Evolutionary conservation across 2,797 vertebrate genomes (phyloP).

Genomic region (Muscicapa comitata): DNA sequence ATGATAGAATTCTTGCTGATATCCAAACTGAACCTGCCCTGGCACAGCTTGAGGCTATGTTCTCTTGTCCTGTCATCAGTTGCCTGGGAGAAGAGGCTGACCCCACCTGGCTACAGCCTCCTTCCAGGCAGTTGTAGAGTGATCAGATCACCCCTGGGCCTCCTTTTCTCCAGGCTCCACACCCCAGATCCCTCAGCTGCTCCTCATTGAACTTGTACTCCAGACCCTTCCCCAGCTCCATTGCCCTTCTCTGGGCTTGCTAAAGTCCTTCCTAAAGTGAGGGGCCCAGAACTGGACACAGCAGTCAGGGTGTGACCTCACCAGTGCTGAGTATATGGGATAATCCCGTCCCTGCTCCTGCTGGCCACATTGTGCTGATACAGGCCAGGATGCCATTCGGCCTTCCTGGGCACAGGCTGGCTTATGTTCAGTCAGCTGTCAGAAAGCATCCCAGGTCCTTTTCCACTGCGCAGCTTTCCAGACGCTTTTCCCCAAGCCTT

Average conservation of each 20-base stretch:
- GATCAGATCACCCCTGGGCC: not conserved
- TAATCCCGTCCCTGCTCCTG: not conserved
- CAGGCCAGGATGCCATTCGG: not conserved
- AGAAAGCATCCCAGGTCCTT: not conserved
- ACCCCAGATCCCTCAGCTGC: not conserved
- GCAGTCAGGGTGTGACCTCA: accelerated
- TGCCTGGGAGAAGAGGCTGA: not conserved
- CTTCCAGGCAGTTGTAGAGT: not conserved
- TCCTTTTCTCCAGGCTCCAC: not conserved
- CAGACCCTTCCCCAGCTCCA: not conserved
- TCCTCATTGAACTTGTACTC: too few relatives aligned
- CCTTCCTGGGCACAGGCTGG: not conserved
- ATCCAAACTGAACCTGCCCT: not conserved
- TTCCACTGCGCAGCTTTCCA: not conserved
- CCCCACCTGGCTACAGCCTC: too few relatives aligned
- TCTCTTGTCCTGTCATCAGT: not conserved
- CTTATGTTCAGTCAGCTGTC: accelerated
- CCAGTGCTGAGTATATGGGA: not conserved
- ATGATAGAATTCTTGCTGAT: not conserved
- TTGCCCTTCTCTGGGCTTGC: too few relatives aligned
- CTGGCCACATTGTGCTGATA: not conserved
- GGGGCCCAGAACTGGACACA: not conserved
- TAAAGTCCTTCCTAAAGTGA: not conserved
- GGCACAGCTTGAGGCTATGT: not conserved
- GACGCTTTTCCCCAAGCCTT: not conserved